A percentile compares a stretch with the other conserved stretches of the same genome.
Conservation (phyloP, 1,140 invertebrate species). For the Sminthurinus signatus region DNA sequence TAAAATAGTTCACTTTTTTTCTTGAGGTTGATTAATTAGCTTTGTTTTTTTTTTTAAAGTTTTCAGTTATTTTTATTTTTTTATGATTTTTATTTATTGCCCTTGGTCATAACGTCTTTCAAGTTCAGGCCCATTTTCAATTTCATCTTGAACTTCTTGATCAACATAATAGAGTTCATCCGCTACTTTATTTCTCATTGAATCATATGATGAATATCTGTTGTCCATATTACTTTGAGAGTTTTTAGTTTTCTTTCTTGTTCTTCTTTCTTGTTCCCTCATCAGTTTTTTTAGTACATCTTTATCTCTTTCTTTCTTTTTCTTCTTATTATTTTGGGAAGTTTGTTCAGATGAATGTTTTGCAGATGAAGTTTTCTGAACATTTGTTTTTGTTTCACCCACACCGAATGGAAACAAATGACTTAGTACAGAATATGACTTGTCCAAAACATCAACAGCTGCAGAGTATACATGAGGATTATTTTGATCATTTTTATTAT, state of each 20-base stretch:
- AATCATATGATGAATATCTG: not conserved
- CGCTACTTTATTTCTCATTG: not conserved
- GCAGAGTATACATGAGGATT: not conserved
- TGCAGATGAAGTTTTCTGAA: not conserved
- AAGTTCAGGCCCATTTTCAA: not conserved
- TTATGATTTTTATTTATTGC: too few relatives aligned
- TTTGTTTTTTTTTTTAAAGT: too few relatives aligned
- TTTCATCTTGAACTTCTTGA: not conserved
- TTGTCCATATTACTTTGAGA: not conserved
- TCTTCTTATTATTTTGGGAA: too few relatives aligned
- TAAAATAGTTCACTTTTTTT: too few relatives aligned
- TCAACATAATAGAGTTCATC: constrained; percentile 1
- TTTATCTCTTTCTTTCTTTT: not conserved
- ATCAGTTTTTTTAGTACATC: not conserved
- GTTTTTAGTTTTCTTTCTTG: not conserved
- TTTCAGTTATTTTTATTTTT: too few relatives aligned
- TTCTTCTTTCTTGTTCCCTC: not conserved
- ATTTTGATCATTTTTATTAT: too few relatives aligned
- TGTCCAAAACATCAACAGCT: not conserved
- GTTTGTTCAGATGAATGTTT: too few relatives aligned
- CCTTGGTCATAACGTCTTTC: too few relatives aligned
- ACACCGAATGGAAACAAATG: not conserved
- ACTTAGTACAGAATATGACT: not conserved
- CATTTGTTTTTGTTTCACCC: not conserved
- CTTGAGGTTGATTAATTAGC: too few relatives aligned